Conservation (phyloP, 2,797 vertebrate genomes). For the Nasua narica region DNA sequence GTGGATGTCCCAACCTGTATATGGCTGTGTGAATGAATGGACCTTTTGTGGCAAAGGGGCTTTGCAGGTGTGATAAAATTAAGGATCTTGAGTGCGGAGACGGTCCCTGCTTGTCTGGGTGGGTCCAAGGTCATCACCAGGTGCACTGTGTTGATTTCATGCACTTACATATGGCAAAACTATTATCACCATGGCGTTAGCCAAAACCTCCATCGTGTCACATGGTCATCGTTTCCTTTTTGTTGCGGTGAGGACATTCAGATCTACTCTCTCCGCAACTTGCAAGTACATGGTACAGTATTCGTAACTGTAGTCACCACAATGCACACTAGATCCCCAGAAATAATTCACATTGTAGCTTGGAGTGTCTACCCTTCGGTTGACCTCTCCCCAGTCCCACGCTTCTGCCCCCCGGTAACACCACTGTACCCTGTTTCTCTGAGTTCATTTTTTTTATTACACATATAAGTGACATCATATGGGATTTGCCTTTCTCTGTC, state of each 20-base stretch:
- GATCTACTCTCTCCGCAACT: not conserved
- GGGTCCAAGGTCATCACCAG: not conserved
- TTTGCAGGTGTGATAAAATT: not conserved
- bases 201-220: not conserved
- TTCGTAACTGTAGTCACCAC: not conserved
- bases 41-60: not conserved
- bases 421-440: not conserved
- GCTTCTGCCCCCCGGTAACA: too few relatives aligned
- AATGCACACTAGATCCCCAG: not conserved
- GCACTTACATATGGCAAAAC: not conserved
- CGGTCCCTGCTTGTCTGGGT: not conserved
- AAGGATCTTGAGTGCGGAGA: not conserved
- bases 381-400: accelerated
- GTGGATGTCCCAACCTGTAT: not conserved
- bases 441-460: not conserved
- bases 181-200: not conserved
- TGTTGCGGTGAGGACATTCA: not conserved
- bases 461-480: not conserved
- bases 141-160: not conserved
- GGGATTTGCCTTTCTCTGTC: not conserved
- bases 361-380: not conserved
- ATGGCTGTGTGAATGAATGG: not conserved
- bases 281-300: not conserved
- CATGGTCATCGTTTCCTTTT: not conserved
- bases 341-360: not conserved